Conservation (phyloP, 2,113 vertebrate species). For the Marmota flaviventris region DNA sequence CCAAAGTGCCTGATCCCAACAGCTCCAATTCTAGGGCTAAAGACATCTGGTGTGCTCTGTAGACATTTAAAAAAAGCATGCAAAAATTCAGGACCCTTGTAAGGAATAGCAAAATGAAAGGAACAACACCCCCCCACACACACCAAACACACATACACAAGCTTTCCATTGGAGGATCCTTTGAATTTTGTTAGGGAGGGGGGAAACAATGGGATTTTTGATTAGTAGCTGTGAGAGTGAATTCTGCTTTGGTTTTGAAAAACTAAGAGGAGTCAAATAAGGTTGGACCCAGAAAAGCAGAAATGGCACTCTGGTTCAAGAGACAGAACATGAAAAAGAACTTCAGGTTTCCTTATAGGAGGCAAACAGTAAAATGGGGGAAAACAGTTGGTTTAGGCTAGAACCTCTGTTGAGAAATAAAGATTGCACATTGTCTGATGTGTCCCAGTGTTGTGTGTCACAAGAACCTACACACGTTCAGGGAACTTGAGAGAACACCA, state of each 20-base stretch:
- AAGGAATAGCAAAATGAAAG: neutral
- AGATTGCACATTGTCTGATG: neutral
- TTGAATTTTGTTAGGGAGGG: neutral
- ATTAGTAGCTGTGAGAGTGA: neutral
- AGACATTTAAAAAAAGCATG: neutral
- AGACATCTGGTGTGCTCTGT: neutral
- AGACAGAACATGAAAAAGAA: neutral
- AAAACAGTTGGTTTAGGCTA: neutral
- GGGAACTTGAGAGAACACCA: neutral
- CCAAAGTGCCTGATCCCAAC: neutral
- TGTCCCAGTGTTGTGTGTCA: neutral
- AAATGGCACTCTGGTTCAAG: neutral
- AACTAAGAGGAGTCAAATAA: neutral
- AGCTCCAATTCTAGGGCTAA: neutral
- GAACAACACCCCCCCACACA: neutral
- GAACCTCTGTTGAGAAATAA: neutral
- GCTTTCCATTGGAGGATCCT: too few species aligned
- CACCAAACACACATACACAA: neutral
- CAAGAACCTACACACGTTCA: neutral
- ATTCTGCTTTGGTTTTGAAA: conserved; percentile 21
- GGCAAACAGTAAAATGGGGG: neutral
- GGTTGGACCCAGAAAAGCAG: neutral
- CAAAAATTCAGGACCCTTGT: neutral
- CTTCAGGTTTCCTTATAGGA: neutral
- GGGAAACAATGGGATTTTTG: neutral